Evolutionary conservation across 2,888 invertebrate genomes (phyloP).

Genomic region (Leucoma salicis): DNA sequence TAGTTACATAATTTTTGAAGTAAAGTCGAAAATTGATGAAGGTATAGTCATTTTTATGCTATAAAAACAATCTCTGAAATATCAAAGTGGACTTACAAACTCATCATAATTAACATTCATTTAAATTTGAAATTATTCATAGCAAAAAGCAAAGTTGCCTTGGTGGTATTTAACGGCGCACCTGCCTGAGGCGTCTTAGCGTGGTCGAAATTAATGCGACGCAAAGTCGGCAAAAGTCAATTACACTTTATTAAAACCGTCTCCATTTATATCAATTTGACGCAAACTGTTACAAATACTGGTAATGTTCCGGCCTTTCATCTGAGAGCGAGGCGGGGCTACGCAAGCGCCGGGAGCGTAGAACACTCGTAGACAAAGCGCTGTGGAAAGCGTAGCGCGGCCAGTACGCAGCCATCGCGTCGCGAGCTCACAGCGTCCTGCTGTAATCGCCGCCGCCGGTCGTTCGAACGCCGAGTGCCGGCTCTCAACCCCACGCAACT

Average conservation of each 20-base stretch:
- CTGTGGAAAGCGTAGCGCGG: conserved; percentile 60
- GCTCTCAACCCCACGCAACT: conserved; percentile 53
- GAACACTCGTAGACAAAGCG: conserved; percentile 48
- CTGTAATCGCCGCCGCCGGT: conserved; percentile 33
- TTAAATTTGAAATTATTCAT: conserved; percentile 77
- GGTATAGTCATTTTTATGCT: conserved; percentile 33
- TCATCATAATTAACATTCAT: conserved; percentile 77
- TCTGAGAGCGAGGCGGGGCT: conserved; percentile 75
- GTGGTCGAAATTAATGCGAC: conserved; percentile 80
- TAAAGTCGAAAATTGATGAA: conserved; percentile 20
- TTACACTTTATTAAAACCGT: conserved; percentile 83
- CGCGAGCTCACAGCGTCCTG: conserved; percentile 38
- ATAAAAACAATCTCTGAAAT: conserved; percentile 47
- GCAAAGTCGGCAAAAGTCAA: conserved; percentile 82
- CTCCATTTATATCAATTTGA: conserved; percentile 83
- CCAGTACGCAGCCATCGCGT: conserved; percentile 48
- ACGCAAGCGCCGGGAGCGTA: conserved; percentile 73
- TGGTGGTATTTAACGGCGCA: conserved; percentile 73
- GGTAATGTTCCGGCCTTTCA: conserved; percentile 80
- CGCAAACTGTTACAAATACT: conserved; percentile 83
- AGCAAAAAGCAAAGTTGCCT: conserved; percentile 67
- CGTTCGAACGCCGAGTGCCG: conserved; percentile 46
- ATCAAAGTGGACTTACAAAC: conserved; percentile 63
- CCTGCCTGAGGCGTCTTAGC: conserved; percentile 78
- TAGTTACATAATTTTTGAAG: too few species aligned